Evolutionary conservation across 2,113 vertebrate species (phyloP), one percentile per base, ranked within the genome.

Genomic region (Pluvialis apricaria): DNA sequence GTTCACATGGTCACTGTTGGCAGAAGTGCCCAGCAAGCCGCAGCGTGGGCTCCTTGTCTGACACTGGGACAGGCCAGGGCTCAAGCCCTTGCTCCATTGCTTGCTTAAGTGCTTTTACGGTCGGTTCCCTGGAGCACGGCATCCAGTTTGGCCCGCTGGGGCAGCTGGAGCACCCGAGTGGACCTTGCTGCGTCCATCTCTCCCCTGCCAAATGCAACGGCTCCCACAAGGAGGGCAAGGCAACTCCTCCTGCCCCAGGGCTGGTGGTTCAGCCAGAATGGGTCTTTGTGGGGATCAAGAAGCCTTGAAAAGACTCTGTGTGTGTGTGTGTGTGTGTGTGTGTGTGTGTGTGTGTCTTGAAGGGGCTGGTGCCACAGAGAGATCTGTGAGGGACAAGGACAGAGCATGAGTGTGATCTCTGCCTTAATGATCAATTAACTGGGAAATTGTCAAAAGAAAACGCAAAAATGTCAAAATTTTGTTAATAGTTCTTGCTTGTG

Each of bases 391-490:
- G 66, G 93, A 88, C 82, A 83, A 65, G 79, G 75, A 95, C 87
- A 95, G 51, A 90, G 45, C 32, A 24, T 1, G 2, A 86, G 44
- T 55, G 85, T 70, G 75, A 95, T 93, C 76, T 88, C 76, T 6
- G 1, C 94, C 79, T 96, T 97, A 96, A 96, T 97, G 93, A 96
- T 95, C 94, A 96, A 96, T 96, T 96, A 96, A 94, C 78, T 65
- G 18, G 51, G 92, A 94, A 93, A 90, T 90, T 94, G 96, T 97
- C 95, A 96, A 81, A 94, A 85, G 92, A 89, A 90, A 95, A 86
- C 0, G 45, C 51, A 92, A 90, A 87, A 96, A 55, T 86, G 93
- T 93, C 94, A 94, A 71, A 90, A 81, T 90, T 93, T 94, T 88
- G 60, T 94, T 96, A 93, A 73, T 66, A 81, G 71, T 66, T 88